A percentile compares a stretch with the other conserved stretches of the same genome.
Evolutionary conservation across 2,888 invertebrate species (phyloP).

Genomic region (Ophioninae sp.): DNA sequence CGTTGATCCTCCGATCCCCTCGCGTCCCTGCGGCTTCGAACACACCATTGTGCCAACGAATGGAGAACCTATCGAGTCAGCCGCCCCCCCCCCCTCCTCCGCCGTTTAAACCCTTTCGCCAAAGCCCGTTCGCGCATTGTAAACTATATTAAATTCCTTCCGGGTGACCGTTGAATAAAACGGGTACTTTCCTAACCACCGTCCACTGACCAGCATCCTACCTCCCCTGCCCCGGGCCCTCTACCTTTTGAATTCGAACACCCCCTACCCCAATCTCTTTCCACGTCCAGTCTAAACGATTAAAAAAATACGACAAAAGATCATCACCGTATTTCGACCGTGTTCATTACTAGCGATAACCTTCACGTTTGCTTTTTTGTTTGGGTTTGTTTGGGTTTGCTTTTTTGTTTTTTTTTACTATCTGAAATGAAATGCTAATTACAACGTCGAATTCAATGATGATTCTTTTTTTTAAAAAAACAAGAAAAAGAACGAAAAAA

Average conservation of each 20-base stretch:
- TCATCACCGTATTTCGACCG: not conserved
- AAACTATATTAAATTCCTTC: conserved; percentile 69
- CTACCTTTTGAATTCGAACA: not conserved
- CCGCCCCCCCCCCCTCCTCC: too few relatives aligned
- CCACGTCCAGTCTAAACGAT: conserved; percentile 6
- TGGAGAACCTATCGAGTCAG: conserved; percentile 30
- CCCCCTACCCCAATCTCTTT: too few relatives aligned
- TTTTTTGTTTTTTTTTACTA: not conserved
- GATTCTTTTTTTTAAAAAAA: too few relatives aligned
- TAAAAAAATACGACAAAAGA: conserved; percentile 32
- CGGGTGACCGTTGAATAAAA: conserved; percentile 64
- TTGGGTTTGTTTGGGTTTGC: too few relatives aligned
- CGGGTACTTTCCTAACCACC: conserved; percentile 31
- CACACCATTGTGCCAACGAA: conserved; percentile 44
- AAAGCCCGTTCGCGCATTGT: conserved; percentile 63
- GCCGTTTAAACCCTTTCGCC: conserved; percentile 4
- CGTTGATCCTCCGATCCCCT: conserved; percentile 27
- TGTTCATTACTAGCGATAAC: conserved; percentile 13
- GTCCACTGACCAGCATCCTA: too few relatives aligned
- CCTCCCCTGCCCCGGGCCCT: not conserved
- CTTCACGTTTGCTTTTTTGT: too few relatives aligned
- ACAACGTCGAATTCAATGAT: too few relatives aligned
- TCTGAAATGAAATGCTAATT: too few relatives aligned
- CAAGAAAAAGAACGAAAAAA: too few relatives aligned
- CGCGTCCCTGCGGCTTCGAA: conserved; percentile 16